phyloP scores from a whole-genome alignment of 2,113 vertebrate species.

The Halichoeres trimaculatus region DNA sequence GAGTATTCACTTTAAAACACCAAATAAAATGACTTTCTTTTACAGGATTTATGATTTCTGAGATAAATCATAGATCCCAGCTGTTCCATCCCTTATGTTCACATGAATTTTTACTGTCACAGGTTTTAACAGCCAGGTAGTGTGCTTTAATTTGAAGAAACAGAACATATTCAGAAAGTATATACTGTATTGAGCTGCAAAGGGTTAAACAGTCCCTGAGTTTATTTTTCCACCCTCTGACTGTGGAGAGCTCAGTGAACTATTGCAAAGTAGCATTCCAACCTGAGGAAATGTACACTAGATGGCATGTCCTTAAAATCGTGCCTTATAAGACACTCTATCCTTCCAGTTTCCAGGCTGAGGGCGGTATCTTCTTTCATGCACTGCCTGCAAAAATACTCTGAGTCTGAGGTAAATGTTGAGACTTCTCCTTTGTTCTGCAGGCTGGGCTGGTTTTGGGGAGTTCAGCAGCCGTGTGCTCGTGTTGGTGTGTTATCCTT shows the following conservation, averaged over 20 bases:
- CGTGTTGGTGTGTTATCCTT: slow-evolving; percentile 77
- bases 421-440: slow-evolving; percentile 47
- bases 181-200: slow-evolving; percentile 6
- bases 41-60: slow-evolving; percentile 3
- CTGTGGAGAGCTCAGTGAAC: slow-evolving; percentile 22
- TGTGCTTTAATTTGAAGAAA: slow-evolving; percentile 28
- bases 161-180: not conserved
- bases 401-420: slow-evolving; percentile 28
- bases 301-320: slow-evolving; percentile 34
- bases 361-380: slow-evolving; percentile 37
- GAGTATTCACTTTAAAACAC: slow-evolving; percentile 21
- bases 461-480: slow-evolving; percentile 46
- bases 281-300: slow-evolving; percentile 31
- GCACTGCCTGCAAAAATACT: slow-evolving; percentile 23
- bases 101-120: slow-evolving; percentile 12
- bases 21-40: slow-evolving; percentile 28
- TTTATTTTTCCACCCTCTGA: slow-evolving; percentile 39
- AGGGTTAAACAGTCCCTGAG: not conserved
- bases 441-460: slow-evolving; percentile 27
- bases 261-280: slow-evolving; percentile 29
- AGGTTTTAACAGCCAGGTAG: slow-evolving; percentile 5
- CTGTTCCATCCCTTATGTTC: slow-evolving; percentile 7
- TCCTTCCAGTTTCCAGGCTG: slow-evolving; percentile 16
- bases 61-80: slow-evolving; percentile 14
- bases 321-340: slow-evolving; percentile 25